Evolutionary conservation across 2,888 invertebrate species (phyloP), one percentile per base, ranked within the genome.

Genomic region (Sinohyriopsis cumingii): DNA sequence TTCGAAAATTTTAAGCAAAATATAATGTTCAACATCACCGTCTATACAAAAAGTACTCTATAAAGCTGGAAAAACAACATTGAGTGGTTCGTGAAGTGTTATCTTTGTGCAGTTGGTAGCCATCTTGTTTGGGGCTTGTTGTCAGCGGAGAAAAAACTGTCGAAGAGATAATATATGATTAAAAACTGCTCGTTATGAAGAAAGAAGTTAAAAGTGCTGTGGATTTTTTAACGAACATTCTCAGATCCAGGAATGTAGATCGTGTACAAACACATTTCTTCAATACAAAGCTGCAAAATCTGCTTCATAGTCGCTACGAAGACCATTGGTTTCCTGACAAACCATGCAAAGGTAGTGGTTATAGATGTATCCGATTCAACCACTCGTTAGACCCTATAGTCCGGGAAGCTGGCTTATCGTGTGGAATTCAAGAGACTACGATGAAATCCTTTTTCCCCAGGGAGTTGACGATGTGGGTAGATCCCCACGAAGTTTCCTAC

Each of bases 381-480:
- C 93, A 93, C 80, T 93, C 93, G 82, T 92, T 94, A 91, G 94
- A 94, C 89, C 93, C 93, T 64, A 91, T 94, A 65, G 91, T 94
- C 79, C 92, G 92, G 71, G 91, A 92, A 86, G 94, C 94, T 53
- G 94, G 93, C 54, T 91, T 91, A 69, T 92, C 92, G 80, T 93
- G 93, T 83, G 94, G 94, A 67, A 90, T 94, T 57, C 89, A 91
- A 73, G 93, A 93, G 75, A 74, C 76, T 9, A 91, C 92, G 66
- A 59, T 85, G 22, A 69, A 68, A 60, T 67, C 73, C 90, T 92
- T 78, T 90, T 92, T 94, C 76, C 94, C 94, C 45, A 92, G 92
- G 82, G 94, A 94, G 90, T 91, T 94, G 22, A 94, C 94, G 54
- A 92, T 94, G 90, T 94, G 94, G 94, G 93, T 94, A 76, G 94